Evolutionary conservation across 2,113 vertebrate species (phyloP).

Genomic region (Urocitellus parryii): DNA sequence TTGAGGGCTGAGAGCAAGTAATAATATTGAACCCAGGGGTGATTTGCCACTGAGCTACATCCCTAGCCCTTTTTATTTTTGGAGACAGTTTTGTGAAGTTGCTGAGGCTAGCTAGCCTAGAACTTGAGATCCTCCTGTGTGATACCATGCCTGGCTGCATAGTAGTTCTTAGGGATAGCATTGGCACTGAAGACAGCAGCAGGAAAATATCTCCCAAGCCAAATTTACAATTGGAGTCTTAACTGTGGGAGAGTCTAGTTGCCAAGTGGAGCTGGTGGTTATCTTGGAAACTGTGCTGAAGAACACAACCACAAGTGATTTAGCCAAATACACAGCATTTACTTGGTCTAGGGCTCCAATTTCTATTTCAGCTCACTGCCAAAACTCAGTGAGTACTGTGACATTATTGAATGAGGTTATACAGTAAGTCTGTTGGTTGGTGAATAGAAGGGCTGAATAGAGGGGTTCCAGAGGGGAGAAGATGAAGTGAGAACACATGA

Average conservation of each 20-base stretch:
- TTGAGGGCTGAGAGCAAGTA: neutral
- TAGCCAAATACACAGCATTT: conserved; percentile 87
- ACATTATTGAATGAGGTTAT: conserved; percentile 83
- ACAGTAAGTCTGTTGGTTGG: conserved; percentile 63
- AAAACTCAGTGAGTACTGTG: conserved; percentile 80
- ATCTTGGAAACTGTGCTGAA: conserved; percentile 86
- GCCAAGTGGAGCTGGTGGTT: conserved; percentile 85
- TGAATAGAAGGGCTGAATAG: conserved; percentile 75
- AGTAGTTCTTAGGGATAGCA: conserved; percentile 67
- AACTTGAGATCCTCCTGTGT: too few species aligned
- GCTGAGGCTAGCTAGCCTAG: too few species aligned
- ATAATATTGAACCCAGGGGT: too few species aligned
- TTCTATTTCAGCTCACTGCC: conserved; percentile 83
- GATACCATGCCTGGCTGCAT: neutral
- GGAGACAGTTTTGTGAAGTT: too few species aligned
- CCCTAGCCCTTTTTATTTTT: too few species aligned
- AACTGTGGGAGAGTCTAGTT: conserved; percentile 77
- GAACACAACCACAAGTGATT: conserved; percentile 85
- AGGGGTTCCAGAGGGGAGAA: conserved; percentile 63
- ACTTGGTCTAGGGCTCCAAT: conserved; percentile 84
- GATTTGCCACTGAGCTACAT: too few species aligned
- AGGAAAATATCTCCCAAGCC: conserved; percentile 67
- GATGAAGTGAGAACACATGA: neutral
- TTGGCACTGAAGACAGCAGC: conserved; percentile 52
- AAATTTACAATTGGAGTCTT: conserved; percentile 77